Conservation (phyloP, 2,113 vertebrate genomes). For the Urocolius indicus region DNA sequence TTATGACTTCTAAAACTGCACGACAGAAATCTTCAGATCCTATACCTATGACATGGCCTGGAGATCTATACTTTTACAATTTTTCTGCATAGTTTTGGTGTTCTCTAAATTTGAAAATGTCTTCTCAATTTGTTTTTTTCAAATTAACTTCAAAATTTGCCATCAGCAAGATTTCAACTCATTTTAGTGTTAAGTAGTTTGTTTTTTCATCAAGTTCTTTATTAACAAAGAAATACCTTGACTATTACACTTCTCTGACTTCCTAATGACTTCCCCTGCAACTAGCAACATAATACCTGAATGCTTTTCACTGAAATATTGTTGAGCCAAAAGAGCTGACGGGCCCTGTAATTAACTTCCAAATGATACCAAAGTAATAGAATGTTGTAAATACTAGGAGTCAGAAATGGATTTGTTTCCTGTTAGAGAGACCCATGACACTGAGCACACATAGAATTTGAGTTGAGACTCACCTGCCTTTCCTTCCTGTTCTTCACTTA, state of each 20-base stretch:
- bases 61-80: not conserved
- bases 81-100: not conserved
- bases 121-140: not conserved
- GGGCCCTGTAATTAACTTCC: constrained; percentile 74
- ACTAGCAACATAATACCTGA: constrained; percentile 72
- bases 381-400: constrained; percentile 34
- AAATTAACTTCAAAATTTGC: constrained; percentile 61
- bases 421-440: not conserved
- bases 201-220: constrained; percentile 79
- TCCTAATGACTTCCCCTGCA: constrained; percentile 76
- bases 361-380: constrained; percentile 69
- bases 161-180: constrained; percentile 68
- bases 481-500: not conserved
- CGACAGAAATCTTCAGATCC: not conserved
- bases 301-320: constrained; percentile 71
- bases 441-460: not conserved
- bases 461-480: not conserved
- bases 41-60: too few species aligned
- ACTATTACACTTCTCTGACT: constrained; percentile 77
- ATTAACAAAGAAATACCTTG: constrained; percentile 77
- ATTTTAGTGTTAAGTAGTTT: constrained; percentile 75
- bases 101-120: not conserved
- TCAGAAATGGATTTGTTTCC: not conserved
- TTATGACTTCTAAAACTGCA: not conserved
- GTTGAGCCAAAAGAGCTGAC: constrained; percentile 70